Evolutionary conservation across 2,888 invertebrate genomes (phyloP).

Genomic region (Ennomos fuscantarius): DNA sequence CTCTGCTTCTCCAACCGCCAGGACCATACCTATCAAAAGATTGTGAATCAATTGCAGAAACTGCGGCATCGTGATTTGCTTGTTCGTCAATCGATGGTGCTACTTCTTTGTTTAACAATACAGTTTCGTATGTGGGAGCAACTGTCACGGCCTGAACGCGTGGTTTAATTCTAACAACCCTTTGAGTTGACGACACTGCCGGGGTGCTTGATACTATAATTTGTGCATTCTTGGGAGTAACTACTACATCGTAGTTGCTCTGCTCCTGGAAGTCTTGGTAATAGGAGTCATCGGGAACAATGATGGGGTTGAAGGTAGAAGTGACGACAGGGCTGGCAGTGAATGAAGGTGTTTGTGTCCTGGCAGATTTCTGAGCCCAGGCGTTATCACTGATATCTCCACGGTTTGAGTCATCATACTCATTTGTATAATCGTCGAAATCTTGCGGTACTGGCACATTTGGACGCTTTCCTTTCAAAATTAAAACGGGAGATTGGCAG

Average conservation of each 20-base stretch:
- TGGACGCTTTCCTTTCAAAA: conserved; percentile 78
- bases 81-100: conserved; percentile 53
- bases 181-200: conserved; percentile 61
- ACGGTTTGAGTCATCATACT: conserved; percentile 59
- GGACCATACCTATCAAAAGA: conserved; percentile 86
- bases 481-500: conserved; percentile 86
- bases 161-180: conserved; percentile 62
- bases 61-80: conserved; percentile 37
- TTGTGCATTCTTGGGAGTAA: conserved; percentile 58
- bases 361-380: conserved; percentile 60
- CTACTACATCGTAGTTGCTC: conserved; percentile 55
- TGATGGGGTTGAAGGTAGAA: conserved; percentile 77
- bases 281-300: conserved; percentile 79
- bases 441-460: conserved; percentile 58
- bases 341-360: conserved; percentile 49
- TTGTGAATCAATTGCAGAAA: conserved; percentile 65
- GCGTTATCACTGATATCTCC: conserved; percentile 61
- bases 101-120: conserved; percentile 68
- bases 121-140: conserved; percentile 75
- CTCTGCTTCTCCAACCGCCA: conserved; percentile 85
- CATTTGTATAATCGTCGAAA: conserved; percentile 59
- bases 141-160: conserved; percentile 70
- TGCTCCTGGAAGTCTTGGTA: conserved; percentile 75
- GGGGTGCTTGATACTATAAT: conserved; percentile 66
- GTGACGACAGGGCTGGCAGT: conserved; percentile 63